Percentiles rank a stretch among this genome's conserved stretches.
These are phyloP conservation scores for Rhamphomyia laevipes DNA, from an alignment of 2,888 invertebrate species.

Conservation along the genomic window DNA sequence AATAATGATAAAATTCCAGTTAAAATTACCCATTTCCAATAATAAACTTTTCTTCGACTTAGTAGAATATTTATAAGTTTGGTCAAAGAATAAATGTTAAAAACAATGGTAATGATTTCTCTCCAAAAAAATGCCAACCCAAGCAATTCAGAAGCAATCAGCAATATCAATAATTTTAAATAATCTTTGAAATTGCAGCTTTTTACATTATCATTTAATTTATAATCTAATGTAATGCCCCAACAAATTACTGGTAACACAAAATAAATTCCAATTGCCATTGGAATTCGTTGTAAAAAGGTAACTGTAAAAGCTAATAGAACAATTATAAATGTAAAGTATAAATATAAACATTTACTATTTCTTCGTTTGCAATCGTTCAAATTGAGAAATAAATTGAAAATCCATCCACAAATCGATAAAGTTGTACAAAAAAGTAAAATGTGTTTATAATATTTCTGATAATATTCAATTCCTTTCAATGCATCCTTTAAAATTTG, in stretches of 20 bases:
- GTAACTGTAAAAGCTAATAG: slow-evolving; percentile 19
- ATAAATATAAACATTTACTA: no score
- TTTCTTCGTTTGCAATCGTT: no score
- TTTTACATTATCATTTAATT: slow-evolving; percentile 28
- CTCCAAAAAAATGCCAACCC: slow-evolving; percentile 30
- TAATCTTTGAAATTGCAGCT: no score
- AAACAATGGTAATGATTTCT: slow-evolving; percentile 26
- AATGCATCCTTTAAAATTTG: slow-evolving; percentile 52
- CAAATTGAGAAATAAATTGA: slow-evolving; percentile 34
- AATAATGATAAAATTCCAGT: slow-evolving; percentile 53
- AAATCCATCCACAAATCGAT: slow-evolving; percentile 62
- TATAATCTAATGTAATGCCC: slow-evolving; percentile 16
- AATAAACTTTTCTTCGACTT: no score
- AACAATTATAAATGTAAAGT: not conserved
- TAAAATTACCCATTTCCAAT: slow-evolving; percentile 35
- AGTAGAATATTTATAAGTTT: no score
- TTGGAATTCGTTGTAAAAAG: slow-evolving; percentile 49
- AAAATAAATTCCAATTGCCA: slow-evolving; percentile 52
- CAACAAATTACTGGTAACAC: slow-evolving; percentile 45
- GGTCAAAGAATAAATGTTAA: slow-evolving; percentile 19
- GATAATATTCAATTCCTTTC: slow-evolving; percentile 68
- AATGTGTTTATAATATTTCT: slow-evolving; percentile 69
- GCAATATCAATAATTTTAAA: slow-evolving; percentile 25
- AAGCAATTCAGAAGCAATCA: slow-evolving; percentile 25
- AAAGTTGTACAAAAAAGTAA: slow-evolving; percentile 53